Conservation (phyloP, 2,113 vertebrate genomes). For the Melanostigma gelatinosum region DNA sequence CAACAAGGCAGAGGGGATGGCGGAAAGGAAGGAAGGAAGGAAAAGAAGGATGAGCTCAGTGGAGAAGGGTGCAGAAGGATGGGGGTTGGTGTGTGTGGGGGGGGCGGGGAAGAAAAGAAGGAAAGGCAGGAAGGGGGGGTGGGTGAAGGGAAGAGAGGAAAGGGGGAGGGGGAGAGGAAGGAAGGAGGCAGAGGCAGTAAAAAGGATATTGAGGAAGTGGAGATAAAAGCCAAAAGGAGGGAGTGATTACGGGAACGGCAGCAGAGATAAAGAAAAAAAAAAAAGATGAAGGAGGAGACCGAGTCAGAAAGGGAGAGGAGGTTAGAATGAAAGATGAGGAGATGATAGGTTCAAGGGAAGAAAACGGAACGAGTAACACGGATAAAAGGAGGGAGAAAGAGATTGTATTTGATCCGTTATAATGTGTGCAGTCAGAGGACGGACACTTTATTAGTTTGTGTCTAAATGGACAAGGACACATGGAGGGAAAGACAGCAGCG, state of each 20-base stretch:
- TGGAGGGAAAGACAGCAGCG: slow-evolving; percentile 13
- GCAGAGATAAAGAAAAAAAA: slow-evolving; percentile 60
- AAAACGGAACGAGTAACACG: slow-evolving; percentile 39
- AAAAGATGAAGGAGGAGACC: slow-evolving; percentile 57
- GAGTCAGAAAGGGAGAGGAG: slow-evolving; percentile 50
- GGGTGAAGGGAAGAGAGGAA: not conserved
- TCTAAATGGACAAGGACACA: slow-evolving; percentile 29
- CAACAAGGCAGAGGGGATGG: slow-evolving; percentile 23
- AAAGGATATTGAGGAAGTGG: slow-evolving; percentile 82
- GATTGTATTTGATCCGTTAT: slow-evolving; percentile 40
- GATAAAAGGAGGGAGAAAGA: slow-evolving; percentile 21
- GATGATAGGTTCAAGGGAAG: slow-evolving; percentile 48
- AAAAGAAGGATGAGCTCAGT: slow-evolving; percentile 22
- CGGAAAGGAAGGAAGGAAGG: not conserved
- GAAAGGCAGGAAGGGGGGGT: slow-evolving; percentile 48
- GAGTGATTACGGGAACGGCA: slow-evolving; percentile 72
- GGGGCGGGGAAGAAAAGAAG: slow-evolving; percentile 5
- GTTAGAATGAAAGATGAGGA: slow-evolving; percentile 65
- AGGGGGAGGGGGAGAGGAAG: slow-evolving; percentile 39
- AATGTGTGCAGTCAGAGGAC: slow-evolving; percentile 34
- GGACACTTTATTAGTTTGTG: slow-evolving; percentile 54
- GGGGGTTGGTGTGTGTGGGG: not conserved
- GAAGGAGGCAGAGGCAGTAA: slow-evolving; percentile 76
- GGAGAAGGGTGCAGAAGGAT: slow-evolving; percentile 23
- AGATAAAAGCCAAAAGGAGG: slow-evolving; percentile 78